Evolutionary conservation across 2,888 invertebrate genomes (phyloP).

Genomic region (Drosophila algonquin): DNA sequence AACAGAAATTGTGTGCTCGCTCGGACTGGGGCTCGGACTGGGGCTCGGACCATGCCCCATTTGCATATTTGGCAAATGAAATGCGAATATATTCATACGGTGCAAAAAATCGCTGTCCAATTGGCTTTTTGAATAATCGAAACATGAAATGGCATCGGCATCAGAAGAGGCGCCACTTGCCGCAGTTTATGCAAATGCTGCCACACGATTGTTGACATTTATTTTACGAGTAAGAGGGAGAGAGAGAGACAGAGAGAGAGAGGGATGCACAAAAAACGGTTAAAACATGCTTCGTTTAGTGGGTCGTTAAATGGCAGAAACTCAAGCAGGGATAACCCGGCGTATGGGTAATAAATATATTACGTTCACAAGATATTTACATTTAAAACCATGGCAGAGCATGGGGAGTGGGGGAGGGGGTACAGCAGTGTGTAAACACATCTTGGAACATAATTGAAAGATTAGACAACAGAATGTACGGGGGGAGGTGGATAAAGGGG

Average conservation of each 20-base stretch:
- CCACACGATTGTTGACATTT: conserved; percentile 72
- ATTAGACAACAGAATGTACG: neutral
- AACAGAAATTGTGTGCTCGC: conserved; percentile 31
- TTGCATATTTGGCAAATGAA: conserved; percentile 53
- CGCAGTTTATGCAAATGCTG: conserved; percentile 68
- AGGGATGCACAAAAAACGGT: conserved; percentile 20
- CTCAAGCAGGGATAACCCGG: conserved; percentile 34
- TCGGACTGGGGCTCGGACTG: no score
- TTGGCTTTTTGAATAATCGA: conserved; percentile 48
- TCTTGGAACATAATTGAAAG: conserved; percentile 45
- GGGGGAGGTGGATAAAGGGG: no score
- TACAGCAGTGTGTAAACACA: conserved; percentile 29
- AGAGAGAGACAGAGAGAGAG: neutral
- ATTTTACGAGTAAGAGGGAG: conserved; percentile 43
- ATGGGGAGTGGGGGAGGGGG: neutral
- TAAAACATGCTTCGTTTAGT: conserved; percentile 14
- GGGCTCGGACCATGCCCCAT: neutral
- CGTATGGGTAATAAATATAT: conserved; percentile 42
- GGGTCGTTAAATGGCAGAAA: conserved; percentile 36
- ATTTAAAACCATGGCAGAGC: neutral
- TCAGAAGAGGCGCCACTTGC: conserved; percentile 39
- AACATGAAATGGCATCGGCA: conserved; percentile 7
- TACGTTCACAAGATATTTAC: neutral
- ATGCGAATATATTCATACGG: conserved; percentile 40
- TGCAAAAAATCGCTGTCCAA: conserved; percentile 46